Evolutionary conservation across 2,888 invertebrate species (phyloP).

Genomic region (Chymomyza amoena): DNA sequence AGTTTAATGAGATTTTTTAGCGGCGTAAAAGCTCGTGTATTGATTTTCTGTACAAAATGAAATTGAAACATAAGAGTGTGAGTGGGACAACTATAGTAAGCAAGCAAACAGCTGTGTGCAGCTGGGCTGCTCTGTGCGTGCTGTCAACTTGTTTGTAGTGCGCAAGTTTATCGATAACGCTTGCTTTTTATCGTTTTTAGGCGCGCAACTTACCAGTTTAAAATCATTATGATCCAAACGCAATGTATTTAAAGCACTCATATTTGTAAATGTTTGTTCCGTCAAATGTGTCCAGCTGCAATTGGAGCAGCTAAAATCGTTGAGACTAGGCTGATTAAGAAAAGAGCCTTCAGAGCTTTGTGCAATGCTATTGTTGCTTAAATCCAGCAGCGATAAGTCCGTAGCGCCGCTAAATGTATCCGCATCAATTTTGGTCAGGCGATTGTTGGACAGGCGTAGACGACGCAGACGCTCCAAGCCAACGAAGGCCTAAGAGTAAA

Average conservation of each 20-base stretch:
- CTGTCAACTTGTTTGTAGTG: constrained; percentile 37
- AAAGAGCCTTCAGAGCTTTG: constrained; percentile 71
- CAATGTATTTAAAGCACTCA: constrained; percentile 72
- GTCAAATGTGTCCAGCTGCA: constrained; percentile 76
- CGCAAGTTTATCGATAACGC: constrained; percentile 21
- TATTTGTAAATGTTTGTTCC: constrained; percentile 75
- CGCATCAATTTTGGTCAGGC: constrained; percentile 71
- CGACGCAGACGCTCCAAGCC: constrained; percentile 70
- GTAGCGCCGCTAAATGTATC: constrained; percentile 74
- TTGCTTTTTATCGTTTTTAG: constrained; percentile 15
- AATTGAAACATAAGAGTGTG: constrained; percentile 30
- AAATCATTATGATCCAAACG: constrained; percentile 77
- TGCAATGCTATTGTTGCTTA: constrained; percentile 76
- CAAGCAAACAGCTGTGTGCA: constrained; percentile 4
- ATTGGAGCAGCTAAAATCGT: constrained; percentile 75
- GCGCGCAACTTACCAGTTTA: constrained; percentile 66
- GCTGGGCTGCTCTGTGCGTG: constrained; percentile 3
- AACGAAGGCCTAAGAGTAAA: constrained; percentile 67
- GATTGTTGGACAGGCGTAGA: constrained; percentile 76
- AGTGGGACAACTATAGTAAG: constrained; percentile 39
- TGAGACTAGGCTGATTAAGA: constrained; percentile 72
- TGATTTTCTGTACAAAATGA: constrained; percentile 73
- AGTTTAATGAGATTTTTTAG: constrained; percentile 76
- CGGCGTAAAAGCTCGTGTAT: constrained; percentile 76
- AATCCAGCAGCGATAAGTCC: constrained; percentile 72